Evolutionary conservation across 1,140 invertebrate genomes (phyloP), one percentile per base, ranked within the genome.

Genomic region (Danaus melanippus): DNA sequence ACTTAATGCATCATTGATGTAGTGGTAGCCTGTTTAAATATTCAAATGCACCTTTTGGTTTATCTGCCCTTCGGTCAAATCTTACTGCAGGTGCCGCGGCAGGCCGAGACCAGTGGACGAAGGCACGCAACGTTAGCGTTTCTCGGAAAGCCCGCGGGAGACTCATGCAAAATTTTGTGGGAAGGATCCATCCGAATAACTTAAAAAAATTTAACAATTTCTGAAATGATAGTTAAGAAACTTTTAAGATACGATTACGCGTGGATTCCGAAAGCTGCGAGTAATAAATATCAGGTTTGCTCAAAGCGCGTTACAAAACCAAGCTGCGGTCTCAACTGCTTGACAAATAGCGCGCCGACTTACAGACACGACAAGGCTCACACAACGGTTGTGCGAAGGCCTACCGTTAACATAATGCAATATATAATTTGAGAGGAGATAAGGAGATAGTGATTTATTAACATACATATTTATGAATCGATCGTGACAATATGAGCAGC

Each of bases 401-500:
- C 46, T 46, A 56, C 12, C 46, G 17, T 50, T 62, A 63, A 55
- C 58, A 58, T 65, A 68, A 69, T 58, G 68, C 62, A 69, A 68
- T 68, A 63, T 64, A 71, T 78, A 72, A 63, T 74, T 72, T 66
- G 58, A 72, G 65, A 69, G 63, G 50, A 75, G 75, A 76, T 82
- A 79, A 76, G 69, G 65, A 60, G 75, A 74, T 74, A 69, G 67
- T 69, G 67, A 76, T 81, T 84, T 75, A 72, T 73, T 71, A 69
- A 70, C 69, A 69, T 66, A 73, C 69, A 69, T 65, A 71, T 71
- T 79, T 72, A 68, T 73, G 69, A 78, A 74, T 73, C 64, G 67
- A 71, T 82, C 83, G 80, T 84, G 76, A 83, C 79, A 84, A 81
- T 84, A 76, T 80, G 73, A 75, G 67, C 75, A 72, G 62, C 72